Base-by-base conservation (phyloP, 2,113 vertebrate species). In the Lophotis ruficrista region DNA sequence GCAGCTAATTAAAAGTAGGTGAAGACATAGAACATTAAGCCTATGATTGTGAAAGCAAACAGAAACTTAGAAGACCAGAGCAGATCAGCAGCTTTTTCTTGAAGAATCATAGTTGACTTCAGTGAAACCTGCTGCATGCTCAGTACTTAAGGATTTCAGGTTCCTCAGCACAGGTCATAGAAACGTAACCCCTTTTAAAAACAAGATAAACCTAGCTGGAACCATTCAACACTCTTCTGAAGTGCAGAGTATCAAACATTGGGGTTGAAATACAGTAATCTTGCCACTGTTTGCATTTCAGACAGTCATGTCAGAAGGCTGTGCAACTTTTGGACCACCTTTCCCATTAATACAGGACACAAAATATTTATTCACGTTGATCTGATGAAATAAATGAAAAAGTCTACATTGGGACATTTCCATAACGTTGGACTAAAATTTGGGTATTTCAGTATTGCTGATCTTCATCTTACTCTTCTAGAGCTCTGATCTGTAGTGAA, bases 311-410 rank as follows among this genome's bases (percentile, higher is more conserved):
- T 18, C 22, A 73, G 35, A 70, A 58, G 22, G 56, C 10, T 45
- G 7, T 72, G 54, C 22, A 70, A 75, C 37, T 81, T 91, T n/a
- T 58, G 15, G 31, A 78, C 23, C 25, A 89, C 12, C 3, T 51
- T 84, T 78, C 8, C 28, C 47, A 43, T 56, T 87, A 64, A 61
- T 0, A 72, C 14, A 27, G 10, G 31, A 35, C 62, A 87, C 37
- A 87, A 79, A 93, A 25, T 71, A 41, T 79, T 95, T 89, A 91
- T 93, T 96, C 11, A 65, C 4, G 2, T 85, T 89, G 51, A 60
- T 86, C 24, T 71, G 13, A 68, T 64, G 7, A 54, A 61, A 37
- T 16, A 65, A 79, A 73, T 64, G 51, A 68, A 54, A 73, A 93
- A 33, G 4, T 9, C 66, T 33, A 61, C 4, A 21, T 0, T 18